Base-by-base conservation (phyloP, 2,797 vertebrate species). In the Pagetopsis macropterus region DNA sequence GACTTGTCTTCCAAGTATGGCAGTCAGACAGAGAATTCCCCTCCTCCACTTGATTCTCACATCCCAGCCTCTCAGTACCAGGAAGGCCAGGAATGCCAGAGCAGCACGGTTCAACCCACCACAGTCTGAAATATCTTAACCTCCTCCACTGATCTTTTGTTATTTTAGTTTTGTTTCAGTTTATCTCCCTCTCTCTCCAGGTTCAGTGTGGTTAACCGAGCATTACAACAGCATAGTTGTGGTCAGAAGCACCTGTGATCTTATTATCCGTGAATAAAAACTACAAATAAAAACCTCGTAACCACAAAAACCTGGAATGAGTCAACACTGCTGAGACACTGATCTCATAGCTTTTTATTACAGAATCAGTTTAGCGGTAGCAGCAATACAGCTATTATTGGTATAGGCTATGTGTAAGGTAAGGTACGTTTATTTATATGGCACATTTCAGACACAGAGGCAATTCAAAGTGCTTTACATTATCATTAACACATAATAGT, bases 1-100 rank as follows among this genome's bases (percentile, higher is more conserved):
- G 78, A 64, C 69, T 84, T 5, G 84, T 86, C 82, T 91, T 89
- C 93, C 91, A 91, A 92, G 91, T 93, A 93, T 89, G 92, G 93
- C 88, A 89, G 87, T 90, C 65, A 75, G 83, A 75, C 72, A 82
- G 79, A 85, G 81, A 75, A 70, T 78, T 75, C 82, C 79, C 83
- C 84, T 87, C 89, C 87, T 89, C 88, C 82, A 40, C 82, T 61
- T 73, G 69, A 57, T 83, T 83, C 83, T 79, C 83, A 83, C 74
- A 55, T 50, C 80, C n/a, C 78, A 74, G 73, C 76, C 66, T 54
- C 71, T 78, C 85, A 82, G 87, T 59, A 82, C 87, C 86, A 88
- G 87, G 85, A 92, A 90, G 90, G 88, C 79, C 80, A 88, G 90
- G 92, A 93, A 93, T 93, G 89, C 82, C 77, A 55, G 83, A 78